phyloP scores from a whole-genome alignment of 2,888 invertebrate species.

The Ormyrus thymus region DNA sequence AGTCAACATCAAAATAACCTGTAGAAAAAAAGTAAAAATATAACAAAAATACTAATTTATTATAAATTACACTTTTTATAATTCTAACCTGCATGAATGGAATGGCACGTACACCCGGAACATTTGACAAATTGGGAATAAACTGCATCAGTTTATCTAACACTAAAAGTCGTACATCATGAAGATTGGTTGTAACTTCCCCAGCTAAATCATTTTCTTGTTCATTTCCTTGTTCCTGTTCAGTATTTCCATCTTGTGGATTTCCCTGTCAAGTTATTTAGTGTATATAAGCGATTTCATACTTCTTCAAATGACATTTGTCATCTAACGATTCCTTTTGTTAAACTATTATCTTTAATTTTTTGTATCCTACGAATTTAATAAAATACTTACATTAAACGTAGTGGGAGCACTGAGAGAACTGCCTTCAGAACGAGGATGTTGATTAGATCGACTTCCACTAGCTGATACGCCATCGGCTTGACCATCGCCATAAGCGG shows the following conservation, averaged over 20 bases:
- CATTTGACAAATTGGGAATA: slow-evolving; percentile 83
- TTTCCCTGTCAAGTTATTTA: slow-evolving; percentile 51
- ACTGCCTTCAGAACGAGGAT: slow-evolving; percentile 78
- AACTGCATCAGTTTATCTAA: slow-evolving; percentile 87
- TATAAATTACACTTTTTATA: too few relatives aligned
- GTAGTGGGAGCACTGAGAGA: slow-evolving; percentile 76
- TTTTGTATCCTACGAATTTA: neutral
- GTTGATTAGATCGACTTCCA: slow-evolving; percentile 73
- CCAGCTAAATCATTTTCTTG: slow-evolving; percentile 71
- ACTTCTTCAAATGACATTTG: neutral
- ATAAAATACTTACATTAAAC: slow-evolving; percentile 70
- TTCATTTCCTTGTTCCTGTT: slow-evolving; percentile 70
- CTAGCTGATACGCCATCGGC: slow-evolving; percentile 76
- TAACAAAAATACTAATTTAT: neutral
- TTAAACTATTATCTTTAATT: neutral
- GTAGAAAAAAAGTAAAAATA: slow-evolving; percentile 36
- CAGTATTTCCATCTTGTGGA: slow-evolving; percentile 64
- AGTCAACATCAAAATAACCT: slow-evolving; percentile 92
- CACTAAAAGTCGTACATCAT: slow-evolving; percentile 82
- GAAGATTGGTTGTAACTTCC: slow-evolving; percentile 78
- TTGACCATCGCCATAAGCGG: slow-evolving; percentile 88
- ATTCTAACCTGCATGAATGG: slow-evolving; percentile 89
- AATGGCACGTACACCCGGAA: slow-evolving; percentile 90
- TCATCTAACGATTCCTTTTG: too few relatives aligned
- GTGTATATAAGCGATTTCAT: too few relatives aligned